Base-by-base conservation (phyloP, 2,888 invertebrate species). In the Drosophila birchii region DNA sequence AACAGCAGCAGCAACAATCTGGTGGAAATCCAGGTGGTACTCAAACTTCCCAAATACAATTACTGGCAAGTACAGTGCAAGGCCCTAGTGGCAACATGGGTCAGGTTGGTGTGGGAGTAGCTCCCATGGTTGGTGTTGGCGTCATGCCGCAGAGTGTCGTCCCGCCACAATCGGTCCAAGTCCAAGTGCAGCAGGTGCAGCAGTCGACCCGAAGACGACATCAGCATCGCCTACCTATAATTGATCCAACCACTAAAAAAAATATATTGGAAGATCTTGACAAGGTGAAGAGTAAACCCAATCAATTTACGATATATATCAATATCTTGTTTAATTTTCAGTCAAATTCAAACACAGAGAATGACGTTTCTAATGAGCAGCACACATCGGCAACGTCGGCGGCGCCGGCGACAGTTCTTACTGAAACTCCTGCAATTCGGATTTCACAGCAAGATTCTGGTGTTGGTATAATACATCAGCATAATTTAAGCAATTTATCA, bases 241-340 rank as follows among this genome's bases (percentile, higher is more conserved):
- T 94, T 18, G 89, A 94, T 90, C 94, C 94, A 3, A 76, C 88
- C 56, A 94, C 94, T 43, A 93, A 91, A 36, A 91, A 91, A 61
- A 91, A 91, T 74, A 90, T 92, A 55, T 85, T 92, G 38, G 92
- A 92, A 39, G 92, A 92, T 47, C 72, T 90, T 18, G 90, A 91
- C 43, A 90, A 91, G 79, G 91, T 84, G 67, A 36, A 34, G 2
- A 16, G 12, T 34, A 20, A 49, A 47, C 9, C 3, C 4, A 14
- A 32, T 45, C 2, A 23, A 18, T 49, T 11, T 32, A 47, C 11
- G 14, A 43, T 16, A 7, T 12, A 47, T 8, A 32, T 18, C 18
- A 8, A 32, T 18, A 8, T 49, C 41, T 41, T 54, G 1, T 43
- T 14, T 36, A 18, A 29, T 49, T 56, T 41, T 11, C 59, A 90